Percentiles rank a stretch among this genome's conserved stretches.
These are phyloP conservation scores for Pogonocherus hispidulus DNA, from an alignment of 2,888 invertebrate species.

Conservation along the genomic window DNA sequence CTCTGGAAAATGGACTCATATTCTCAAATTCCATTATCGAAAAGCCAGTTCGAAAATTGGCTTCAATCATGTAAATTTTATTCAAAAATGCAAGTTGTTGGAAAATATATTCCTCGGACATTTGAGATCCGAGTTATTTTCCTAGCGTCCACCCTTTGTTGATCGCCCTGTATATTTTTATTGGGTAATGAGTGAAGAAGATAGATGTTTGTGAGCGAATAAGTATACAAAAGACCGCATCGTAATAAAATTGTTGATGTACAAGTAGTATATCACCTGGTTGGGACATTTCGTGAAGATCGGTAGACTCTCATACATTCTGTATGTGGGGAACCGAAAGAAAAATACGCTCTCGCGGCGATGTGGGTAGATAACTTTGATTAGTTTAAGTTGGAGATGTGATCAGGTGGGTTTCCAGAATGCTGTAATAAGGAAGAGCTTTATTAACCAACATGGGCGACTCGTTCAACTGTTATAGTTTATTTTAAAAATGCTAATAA, in stretches of 20 bases:
- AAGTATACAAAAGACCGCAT: conserved; percentile 23
- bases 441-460: conserved; percentile 62
- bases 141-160: too few relatives aligned
- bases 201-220: conserved; percentile 17
- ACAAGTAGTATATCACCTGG: conserved; percentile 30
- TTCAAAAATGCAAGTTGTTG: too few relatives aligned
- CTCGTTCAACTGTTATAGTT: conserved; percentile 27
- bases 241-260: conserved; percentile 34
- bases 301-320: conserved; percentile 40
- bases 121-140: too few relatives aligned
- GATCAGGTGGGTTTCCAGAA: conserved; percentile 63
- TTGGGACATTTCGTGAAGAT: conserved; percentile 19
- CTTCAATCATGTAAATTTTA: too few relatives aligned
- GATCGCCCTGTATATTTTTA: too few relatives aligned
- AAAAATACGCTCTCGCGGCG: conserved; percentile 57
- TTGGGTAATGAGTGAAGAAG: neutral
- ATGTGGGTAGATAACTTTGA: conserved; percentile 63
- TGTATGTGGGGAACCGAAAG: conserved; percentile 53
- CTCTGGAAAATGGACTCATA: too few relatives aligned
- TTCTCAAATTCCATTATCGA: too few relatives aligned
- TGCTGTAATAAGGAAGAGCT: conserved; percentile 66
- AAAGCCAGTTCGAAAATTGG: too few relatives aligned
- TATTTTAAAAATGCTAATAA: too few relatives aligned
- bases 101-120: too few relatives aligned
- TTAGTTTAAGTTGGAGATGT: conserved; percentile 59